Evolutionary conservation across 2,113 vertebrate species (phyloP).

Genomic region (Centrocercus urophasianus): DNA sequence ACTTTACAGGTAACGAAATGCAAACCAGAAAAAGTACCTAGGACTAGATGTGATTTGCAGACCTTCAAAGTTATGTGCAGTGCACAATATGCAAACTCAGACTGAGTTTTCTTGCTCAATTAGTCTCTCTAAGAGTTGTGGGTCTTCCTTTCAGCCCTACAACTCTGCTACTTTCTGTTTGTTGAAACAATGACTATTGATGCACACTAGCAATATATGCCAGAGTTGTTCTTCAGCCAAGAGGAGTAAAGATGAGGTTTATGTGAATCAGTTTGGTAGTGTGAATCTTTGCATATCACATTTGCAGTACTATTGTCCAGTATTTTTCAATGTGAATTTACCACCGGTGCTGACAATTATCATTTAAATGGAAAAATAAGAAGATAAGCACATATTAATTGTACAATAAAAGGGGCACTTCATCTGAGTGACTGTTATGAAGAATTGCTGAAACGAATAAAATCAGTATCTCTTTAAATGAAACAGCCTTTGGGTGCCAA

Average conservation of each 20-base stretch:
- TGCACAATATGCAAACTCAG: background rate
- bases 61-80: background rate
- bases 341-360: background rate
- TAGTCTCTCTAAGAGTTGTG: background rate
- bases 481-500: background rate
- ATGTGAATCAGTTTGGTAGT: background rate
- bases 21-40: background rate
- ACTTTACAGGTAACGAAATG: slow-evolving; percentile 91
- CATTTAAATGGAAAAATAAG: background rate
- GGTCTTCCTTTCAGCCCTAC: background rate
- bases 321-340: background rate
- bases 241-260: background rate
- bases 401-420: background rate
- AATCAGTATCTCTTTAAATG: background rate
- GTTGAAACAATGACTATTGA: background rate
- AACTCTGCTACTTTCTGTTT: background rate
- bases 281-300: background rate
- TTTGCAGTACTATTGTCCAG: background rate
- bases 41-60: background rate
- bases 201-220: background rate
- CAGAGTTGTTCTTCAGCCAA: background rate
- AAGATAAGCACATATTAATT: background rate
- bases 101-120: background rate
- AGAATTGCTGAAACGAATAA: background rate
- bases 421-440: background rate